Percentiles rank a stretch among this genome's conserved stretches.
These are phyloP conservation scores for Caloenas nicobarica DNA, from an alignment of 2,113 vertebrate species.

Conservation along the genomic window DNA sequence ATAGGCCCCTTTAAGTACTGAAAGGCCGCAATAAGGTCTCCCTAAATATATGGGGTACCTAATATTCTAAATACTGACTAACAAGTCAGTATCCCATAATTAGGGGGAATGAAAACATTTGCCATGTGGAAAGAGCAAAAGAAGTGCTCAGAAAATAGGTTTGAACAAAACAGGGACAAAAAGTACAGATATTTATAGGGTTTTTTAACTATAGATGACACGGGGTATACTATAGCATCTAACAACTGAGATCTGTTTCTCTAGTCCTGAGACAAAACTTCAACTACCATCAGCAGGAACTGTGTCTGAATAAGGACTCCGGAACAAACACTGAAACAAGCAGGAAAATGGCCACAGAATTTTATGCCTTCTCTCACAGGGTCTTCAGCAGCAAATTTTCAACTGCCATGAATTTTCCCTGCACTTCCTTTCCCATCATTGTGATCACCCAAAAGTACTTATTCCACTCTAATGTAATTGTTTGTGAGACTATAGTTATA, in stretches of 20 bases:
- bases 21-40: too few species aligned
- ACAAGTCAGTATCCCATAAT: not conserved
- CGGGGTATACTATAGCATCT: not conserved
- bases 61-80: too few species aligned
- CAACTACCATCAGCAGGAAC: not conserved
- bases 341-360: not conserved
- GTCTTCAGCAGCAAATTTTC: constrained; percentile 9
- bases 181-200: not conserved
- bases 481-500: not conserved
- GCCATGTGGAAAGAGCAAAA: not conserved
- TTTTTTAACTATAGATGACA: not conserved
- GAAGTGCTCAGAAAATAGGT: not conserved
- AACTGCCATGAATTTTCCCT: not conserved
- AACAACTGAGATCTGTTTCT: not conserved
- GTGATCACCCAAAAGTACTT: constrained; percentile 3
- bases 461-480: not conserved
- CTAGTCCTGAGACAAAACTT: not conserved
- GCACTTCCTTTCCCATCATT: constrained; percentile 38
- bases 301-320: not conserved
- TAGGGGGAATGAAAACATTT: not conserved
- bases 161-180: not conserved
- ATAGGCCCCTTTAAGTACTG: too few species aligned
- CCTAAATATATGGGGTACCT: too few species aligned
- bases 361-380: not conserved
- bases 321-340: not conserved